Evolutionary conservation across 2,797 vertebrate species (phyloP), one percentile per base, ranked within the genome.

Genomic region (Esox lucius): DNA sequence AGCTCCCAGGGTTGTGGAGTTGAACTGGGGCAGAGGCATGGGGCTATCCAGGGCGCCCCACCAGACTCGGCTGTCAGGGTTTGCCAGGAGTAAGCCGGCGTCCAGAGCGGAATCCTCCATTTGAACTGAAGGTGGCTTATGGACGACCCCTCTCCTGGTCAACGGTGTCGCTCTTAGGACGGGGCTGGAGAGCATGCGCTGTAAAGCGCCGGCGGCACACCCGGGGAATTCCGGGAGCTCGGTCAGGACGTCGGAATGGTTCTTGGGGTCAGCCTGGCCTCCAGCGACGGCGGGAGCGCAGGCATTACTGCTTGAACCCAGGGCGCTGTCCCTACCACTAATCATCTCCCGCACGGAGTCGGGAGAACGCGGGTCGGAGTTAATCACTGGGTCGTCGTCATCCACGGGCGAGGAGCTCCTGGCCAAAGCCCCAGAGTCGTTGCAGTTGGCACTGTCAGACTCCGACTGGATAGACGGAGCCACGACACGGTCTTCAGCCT

Each of bases 1-100:
- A 24, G 64, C 66, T 24, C 76, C 65, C 8, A 94, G 16, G 7
- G 66, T 61, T 3, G 94, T 94, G 8, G 94, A 95, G 83, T 91
- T 94, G 16, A 95, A 86, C 66, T 88, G 84, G 31, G 93, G 94
- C 12, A 4, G 69, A 15, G 90, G 87, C 75, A 94, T 83, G 1
- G 93, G 91, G 81, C 90, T 93, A 51, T 93, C 90, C 2, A 91
- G 72, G 24, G 79, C 69, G n/a, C 85, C 90, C 0, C 35, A 61
- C 84, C 86, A 91, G 28, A 92, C 69, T 28, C 66, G 48, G 0
- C 62, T 28, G 35, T 85, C 46, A 0, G 42, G 0, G 1, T 78
- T 71, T 26, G 49, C 56, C 1, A 83, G 84, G 51, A 69, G 66
- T 3, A 82, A 5, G 1, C 88, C 87, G 16, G 0, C 64, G 0